Evolutionary conservation across 2,113 vertebrate genomes (phyloP), one percentile per base, ranked within the genome.

Genomic region (Telmatochromis sp.): DNA sequence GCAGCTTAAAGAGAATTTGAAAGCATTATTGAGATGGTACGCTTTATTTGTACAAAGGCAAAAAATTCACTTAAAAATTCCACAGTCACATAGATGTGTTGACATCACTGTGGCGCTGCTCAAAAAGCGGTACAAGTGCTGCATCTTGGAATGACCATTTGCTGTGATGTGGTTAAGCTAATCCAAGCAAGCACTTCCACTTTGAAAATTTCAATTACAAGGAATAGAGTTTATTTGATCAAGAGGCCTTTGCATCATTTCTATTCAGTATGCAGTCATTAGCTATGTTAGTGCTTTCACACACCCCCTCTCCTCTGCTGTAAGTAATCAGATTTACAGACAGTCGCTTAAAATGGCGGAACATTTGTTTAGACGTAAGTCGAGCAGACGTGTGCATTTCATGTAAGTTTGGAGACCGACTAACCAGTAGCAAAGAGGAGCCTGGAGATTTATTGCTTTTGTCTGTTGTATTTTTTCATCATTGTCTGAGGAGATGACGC

Each of bases 381-480:
- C 81, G 26, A 51, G 11, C 79, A 63, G 9, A 65, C 57, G 26
- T 31, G 31, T 86, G 37, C 17, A 42, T 86, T 86, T 86, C 73
- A 89, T 93, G 90, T 84, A 87, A 81, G 57, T 89, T 82, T 55
- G 40, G 80, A 86, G 83, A 57, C 84, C 54, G 55, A 57, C 86
- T 82, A 81, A 81, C 80, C 83, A 58, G 53, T 19, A 42, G 31
- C 40, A 81, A 58, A 81, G 50, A 71, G 65, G n/a, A 80, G 55
- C n/a, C 19, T 21, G 13, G 31, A 88, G 33, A 40, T 11, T 8
- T 12, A 17, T 57, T 81, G 71, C 53, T 71, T 54, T 51, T 51
- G 60, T 40, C 58, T 47, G 47, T 87, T 85, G 37, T 75, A 6
- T 75, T 65, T 82, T 42, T 63, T 84, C 50, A 42, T 87, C 19